Evolutionary conservation across 1,140 invertebrate species (phyloP).

Genomic region (Drosophila orena): DNA sequence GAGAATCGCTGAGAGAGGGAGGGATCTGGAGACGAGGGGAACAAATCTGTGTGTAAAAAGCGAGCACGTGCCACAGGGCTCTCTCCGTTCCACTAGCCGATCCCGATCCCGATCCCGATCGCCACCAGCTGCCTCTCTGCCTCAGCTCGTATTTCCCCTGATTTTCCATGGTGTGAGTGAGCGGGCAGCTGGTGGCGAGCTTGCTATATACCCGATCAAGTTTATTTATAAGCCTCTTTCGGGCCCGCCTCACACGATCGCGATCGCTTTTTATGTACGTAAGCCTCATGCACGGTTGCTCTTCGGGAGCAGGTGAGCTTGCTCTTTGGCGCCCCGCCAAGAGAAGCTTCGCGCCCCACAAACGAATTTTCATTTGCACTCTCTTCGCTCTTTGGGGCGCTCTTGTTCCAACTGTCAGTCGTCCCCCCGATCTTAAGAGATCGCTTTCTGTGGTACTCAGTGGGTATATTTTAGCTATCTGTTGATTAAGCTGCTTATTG

Average conservation of each 20-base stretch:
- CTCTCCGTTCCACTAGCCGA: constrained; percentile 32
- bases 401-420: constrained; percentile 62
- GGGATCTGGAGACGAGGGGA: constrained; percentile 21
- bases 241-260: constrained; percentile 15
- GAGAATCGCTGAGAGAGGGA: background rate
- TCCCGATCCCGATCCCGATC: constrained; percentile 23
- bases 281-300: background rate
- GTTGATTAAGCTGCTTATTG: constrained; percentile 44
- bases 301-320: constrained; percentile 66
- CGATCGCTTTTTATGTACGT: background rate
- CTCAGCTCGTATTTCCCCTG: constrained; percentile 37
- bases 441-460: constrained; percentile 3
- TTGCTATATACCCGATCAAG: constrained; percentile 62
- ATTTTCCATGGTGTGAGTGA: constrained; percentile 39
- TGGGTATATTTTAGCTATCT: constrained; percentile 5
- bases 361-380: background rate
- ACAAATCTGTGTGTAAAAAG: constrained; percentile 72
- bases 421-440: constrained; percentile 42
- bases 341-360: constrained; percentile 44
- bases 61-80: constrained; percentile 70
- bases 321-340: constrained; percentile 51
- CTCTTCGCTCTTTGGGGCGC: constrained; percentile 25
- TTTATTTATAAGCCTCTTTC: constrained; percentile 65
- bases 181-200: constrained; percentile 63
- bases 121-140: constrained; percentile 75